Conservation (phyloP, 2,888 invertebrate species). For the Phyllotreta cruciferae region DNA sequence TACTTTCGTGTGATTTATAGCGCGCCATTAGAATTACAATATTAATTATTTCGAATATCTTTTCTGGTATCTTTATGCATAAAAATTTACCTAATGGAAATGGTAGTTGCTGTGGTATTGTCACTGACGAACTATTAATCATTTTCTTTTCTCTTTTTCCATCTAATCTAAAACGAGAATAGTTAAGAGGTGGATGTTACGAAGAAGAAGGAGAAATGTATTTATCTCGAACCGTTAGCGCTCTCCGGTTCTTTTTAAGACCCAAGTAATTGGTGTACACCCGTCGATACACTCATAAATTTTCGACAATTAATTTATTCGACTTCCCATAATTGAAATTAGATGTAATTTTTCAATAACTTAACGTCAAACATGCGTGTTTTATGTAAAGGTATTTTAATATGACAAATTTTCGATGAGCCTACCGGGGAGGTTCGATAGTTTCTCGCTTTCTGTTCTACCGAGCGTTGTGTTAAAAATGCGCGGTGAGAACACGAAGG, state of each 20-base stretch:
- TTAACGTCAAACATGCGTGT: no score
- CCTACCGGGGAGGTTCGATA: no score
- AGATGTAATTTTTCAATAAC: not conserved
- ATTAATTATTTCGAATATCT: slow-evolving; percentile 38
- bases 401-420: no score
- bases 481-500: no score
- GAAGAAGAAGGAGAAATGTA: slow-evolving; percentile 3
- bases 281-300: not conserved
- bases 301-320: slow-evolving; percentile 13
- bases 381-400: no score
- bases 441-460: no score
- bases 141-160: slow-evolving; percentile 5
- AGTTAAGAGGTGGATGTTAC: slow-evolving; percentile 1
- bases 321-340: not conserved
- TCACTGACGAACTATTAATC: slow-evolving; percentile 20
- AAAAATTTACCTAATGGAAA: slow-evolving; percentile 27
- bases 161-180: slow-evolving; percentile 15
- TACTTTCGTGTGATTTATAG: slow-evolving; percentile 36
- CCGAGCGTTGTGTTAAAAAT: no score
- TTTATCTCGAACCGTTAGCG: slow-evolving; percentile 15
- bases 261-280: slow-evolving; percentile 4
- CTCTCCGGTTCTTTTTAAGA: no score
- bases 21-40: slow-evolving; percentile 38
- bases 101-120: slow-evolving; percentile 24
- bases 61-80: slow-evolving; percentile 35